Percentiles rank a stretch among this genome's conserved stretches.
Evolutionary conservation across 2,888 invertebrate species (phyloP).

Genomic region (Drosophila cracens): DNA sequence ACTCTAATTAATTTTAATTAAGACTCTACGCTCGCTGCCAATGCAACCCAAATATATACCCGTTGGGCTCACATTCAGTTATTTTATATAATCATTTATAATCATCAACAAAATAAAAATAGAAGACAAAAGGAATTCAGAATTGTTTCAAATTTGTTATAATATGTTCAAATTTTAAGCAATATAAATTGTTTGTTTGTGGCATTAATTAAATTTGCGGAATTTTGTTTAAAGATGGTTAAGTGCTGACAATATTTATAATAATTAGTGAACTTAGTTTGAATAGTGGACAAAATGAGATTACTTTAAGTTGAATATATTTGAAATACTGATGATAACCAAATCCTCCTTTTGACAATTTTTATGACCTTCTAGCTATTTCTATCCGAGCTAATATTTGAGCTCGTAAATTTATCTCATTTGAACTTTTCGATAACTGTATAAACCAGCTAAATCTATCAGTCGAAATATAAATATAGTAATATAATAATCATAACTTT

Average conservation of each 20-base stretch:
- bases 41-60: constrained; percentile 23
- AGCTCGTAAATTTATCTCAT: neutral
- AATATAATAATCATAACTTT: neutral
- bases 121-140: neutral
- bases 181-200: constrained; percentile 14
- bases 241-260: neutral
- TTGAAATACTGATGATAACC: neutral
- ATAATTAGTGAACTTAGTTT: neutral
- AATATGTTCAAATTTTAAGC: neutral
- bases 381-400: neutral
- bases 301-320: neutral
- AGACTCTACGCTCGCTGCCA: constrained; percentile 27
- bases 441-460: neutral
- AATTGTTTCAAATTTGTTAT: neutral
- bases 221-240: neutral
- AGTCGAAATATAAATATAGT: neutral
- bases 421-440: neutral
- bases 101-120: constrained; percentile 18
- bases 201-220: neutral
- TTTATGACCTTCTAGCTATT: neutral
- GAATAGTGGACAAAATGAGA: neutral
- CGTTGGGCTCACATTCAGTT: constrained; percentile 7
- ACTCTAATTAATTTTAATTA: constrained; percentile 71
- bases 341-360: neutral
- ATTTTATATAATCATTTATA: constrained; percentile 40